These are phyloP conservation scores for Halesus radiatus DNA, from an alignment of 1,140 invertebrate species.

Conservation along the genomic window DNA sequence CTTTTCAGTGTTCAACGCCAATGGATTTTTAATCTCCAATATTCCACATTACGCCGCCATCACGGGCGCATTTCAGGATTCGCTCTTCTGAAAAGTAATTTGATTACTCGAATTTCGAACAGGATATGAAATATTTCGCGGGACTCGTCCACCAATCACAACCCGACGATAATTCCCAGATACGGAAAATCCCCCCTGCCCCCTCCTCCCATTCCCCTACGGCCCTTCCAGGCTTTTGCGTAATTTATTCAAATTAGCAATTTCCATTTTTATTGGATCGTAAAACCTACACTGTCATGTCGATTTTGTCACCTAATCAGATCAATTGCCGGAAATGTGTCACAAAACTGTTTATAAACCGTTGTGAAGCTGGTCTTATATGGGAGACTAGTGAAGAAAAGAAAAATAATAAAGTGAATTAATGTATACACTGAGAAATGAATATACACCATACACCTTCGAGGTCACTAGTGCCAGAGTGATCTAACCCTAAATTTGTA, in stretches of 20 bases:
- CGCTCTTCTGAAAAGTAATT: conserved; percentile 25
- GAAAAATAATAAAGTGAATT: too few species aligned
- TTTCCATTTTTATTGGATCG: conserved; percentile 54
- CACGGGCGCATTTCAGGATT: neutral
- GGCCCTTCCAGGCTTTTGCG: neutral
- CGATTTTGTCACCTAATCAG: conserved; percentile 41
- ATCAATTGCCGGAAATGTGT: conserved; percentile 18
- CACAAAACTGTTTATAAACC: neutral
- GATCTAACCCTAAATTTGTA: too few species aligned
- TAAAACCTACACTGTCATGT: conserved; percentile 35
- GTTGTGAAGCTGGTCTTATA: too few species aligned
- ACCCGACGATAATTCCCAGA: too few species aligned
- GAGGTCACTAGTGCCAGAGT: too few species aligned
- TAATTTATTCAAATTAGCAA: conserved; percentile 49
- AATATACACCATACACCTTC: too few species aligned
- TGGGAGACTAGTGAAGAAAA: too few species aligned
- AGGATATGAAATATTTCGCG: conserved; percentile 42
- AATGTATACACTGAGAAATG: too few species aligned
- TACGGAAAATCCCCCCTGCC: neutral
- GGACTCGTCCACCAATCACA: conserved; percentile 16
- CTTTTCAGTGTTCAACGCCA: too few species aligned
- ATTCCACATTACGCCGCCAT: neutral
- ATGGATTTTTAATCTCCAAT: too few species aligned
- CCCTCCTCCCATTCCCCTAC: neutral
- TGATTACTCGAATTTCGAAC: conserved; percentile 35